Conservation (phyloP, 2,797 vertebrate genomes). For the Diplodus sargus region DNA sequence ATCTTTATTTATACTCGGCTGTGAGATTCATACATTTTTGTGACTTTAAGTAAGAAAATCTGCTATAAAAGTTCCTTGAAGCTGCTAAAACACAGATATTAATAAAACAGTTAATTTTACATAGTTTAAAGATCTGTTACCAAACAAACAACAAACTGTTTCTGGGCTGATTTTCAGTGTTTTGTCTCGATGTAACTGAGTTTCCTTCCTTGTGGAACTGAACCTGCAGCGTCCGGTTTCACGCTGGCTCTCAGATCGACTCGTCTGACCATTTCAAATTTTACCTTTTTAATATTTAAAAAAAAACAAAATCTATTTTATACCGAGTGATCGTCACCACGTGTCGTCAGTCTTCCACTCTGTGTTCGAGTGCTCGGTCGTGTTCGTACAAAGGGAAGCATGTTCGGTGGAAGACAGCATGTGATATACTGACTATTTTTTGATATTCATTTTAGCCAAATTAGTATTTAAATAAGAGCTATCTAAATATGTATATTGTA, state of each 20-base stretch:
- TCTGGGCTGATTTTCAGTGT: too few species aligned
- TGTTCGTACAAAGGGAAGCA: constrained; percentile 62
- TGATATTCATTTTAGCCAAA: constrained; percentile 65
- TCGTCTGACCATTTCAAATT: constrained; percentile 57
- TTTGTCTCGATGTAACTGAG: too few species aligned
- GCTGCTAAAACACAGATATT: too few species aligned
- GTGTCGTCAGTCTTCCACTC: constrained; percentile 12
- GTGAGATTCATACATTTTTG: too few species aligned
- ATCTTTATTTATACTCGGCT: too few species aligned
- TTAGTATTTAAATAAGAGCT: constrained; percentile 81
- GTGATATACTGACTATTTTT: constrained; percentile 61
- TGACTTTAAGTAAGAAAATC: too few species aligned
- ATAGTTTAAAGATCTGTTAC: too few species aligned
- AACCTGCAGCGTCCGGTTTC: not conserved
- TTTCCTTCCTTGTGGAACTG: not conserved
- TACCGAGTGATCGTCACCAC: constrained; percentile 24
- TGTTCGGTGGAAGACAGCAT: constrained; percentile 1
- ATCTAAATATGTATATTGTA: constrained; percentile 78
- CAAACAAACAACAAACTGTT: too few species aligned
- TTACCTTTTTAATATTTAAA: constrained; percentile 47
- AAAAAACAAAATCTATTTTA: constrained; percentile 48
- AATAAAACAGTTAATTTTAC: too few species aligned
- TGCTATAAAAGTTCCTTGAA: too few species aligned
- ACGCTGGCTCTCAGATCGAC: constrained; percentile 7
- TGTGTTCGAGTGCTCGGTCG: not conserved